Base-by-base conservation (phyloP, 2,113 vertebrate species). In the Zosterops lateralis region DNA sequence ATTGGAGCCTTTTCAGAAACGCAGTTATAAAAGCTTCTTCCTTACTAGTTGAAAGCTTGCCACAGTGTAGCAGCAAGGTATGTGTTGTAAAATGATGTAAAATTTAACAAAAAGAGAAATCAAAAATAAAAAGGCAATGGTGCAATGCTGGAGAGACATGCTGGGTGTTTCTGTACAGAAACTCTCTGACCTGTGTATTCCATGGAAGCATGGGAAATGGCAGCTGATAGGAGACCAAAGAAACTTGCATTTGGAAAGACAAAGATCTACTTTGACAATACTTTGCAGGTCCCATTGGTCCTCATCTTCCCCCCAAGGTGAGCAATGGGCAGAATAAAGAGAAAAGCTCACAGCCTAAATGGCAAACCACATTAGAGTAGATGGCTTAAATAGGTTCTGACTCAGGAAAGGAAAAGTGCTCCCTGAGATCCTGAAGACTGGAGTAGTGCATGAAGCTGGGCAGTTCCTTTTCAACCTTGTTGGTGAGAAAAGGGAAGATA, bases 1-100 rank as follows among this genome's bases (percentile, higher is more conserved):
- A 95, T 84, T 91, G 95, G 90, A 96, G 77, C 25, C 67, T 96
- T 97, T 96, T 96, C 96, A 95, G 90, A 96, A 92, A 71, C 0
- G 0, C 75, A 61, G 71, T 84, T 88, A 72, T 88, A 73, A 92
- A 84, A 94, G 85, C 72, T 57, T 68, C 73, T 87, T 84, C 94
- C 84, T 88, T 89, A 62, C 72, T 79, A 87, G 54, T 72, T 86
- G 89, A 95, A 97, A 96, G 96, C 92, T 73, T 94, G 82, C 82
- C 92, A 70, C 77, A 75, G 76, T 44, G 17, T 56, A 75, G 51
- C 54, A 93, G 84, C 50, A 61, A 68, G 24, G 36, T 57, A 40
- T n/a, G 32, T 84, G 70, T 85, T 15, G 21, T 50, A 92, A 89
- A 78, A 85, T 36, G 78, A 88, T 77, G 89, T 87, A 86, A 79